Evolutionary conservation across 1,140 invertebrate species (phyloP).

Genomic region (Calycopis cecrops): DNA sequence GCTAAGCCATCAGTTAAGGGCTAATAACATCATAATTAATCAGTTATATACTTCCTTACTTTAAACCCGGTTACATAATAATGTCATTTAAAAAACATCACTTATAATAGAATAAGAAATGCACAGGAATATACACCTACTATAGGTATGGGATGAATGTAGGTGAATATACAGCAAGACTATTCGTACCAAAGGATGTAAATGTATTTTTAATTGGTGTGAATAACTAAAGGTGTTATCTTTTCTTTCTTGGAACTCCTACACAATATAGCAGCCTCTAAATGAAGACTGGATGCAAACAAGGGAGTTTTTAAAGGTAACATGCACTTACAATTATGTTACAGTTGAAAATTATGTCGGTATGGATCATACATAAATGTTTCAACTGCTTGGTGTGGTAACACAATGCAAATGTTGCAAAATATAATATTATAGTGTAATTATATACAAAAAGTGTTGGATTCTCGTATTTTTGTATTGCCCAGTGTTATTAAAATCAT

Average conservation of each 20-base stretch:
- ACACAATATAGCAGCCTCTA: slow-evolving; percentile 4
- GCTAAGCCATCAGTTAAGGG: no score
- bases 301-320: slow-evolving; percentile 8
- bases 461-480: slow-evolving; percentile 6
- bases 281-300: slow-evolving; percentile 10
- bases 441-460: background rate
- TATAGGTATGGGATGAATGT: no score
- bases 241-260: slow-evolving; percentile 11
- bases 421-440: background rate
- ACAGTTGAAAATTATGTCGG: background rate
- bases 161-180: no score
- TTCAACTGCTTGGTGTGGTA: background rate
- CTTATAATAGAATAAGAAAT: no score
- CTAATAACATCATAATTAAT: no score
- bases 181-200: no score
- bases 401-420: no score
- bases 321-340: slow-evolving; percentile 5
- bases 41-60: no score
- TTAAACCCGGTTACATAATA: no score
- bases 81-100: no score
- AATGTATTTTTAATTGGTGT: background rate
- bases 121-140: no score
- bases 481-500: background rate
- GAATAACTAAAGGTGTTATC: slow-evolving; percentile 10
- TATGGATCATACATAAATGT: background rate